Evolutionary conservation across 2,113 vertebrate genomes (phyloP), one percentile per base, ranked within the genome.

Genomic region (Herpetotheres cachinnans): DNA sequence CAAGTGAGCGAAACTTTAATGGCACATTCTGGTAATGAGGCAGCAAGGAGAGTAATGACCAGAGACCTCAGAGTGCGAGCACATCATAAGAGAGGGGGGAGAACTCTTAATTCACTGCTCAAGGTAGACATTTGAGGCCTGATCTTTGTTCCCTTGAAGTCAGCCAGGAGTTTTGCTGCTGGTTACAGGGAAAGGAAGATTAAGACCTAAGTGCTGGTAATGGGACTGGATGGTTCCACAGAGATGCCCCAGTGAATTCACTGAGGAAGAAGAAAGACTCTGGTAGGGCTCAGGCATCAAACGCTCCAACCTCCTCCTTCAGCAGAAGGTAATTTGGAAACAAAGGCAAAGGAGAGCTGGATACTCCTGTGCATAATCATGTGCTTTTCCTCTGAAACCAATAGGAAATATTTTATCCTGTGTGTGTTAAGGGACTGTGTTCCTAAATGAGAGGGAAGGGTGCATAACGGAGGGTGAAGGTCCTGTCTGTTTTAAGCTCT

Each of bases 11-110:
- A 96, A 97, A 98, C 96, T 98, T 97, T 97, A 98, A 98, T 98
- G 97, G 96, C 96, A 96, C 96, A 97, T 97, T 97, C 92, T 95
- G 97, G 97, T 97, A 98, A 98, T 97, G 97, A 98, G 94, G 96
- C 97, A 97, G 95, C 91, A 91, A 96, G 92, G 89, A 97, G 96
- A 97, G 95, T 97, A 97, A 98, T 97, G 97, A 96, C 96, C 81
- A 0, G 95, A 97, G 96, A 92, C 83, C 95, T 96, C 7, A 8
- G 95, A 91, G 87, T 52, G 85, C 1, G 20, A 95, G 70, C 77
- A 73, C 81, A 58, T 71, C 26, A 14, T 27, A 82, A 89, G 69
- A 67, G 44, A 80, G 76, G n/a, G 72, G 89, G 84, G 86, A 92
- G 79, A 86, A n/a, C 90, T 77, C 76, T 36, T 56, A 82, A 91